Evolutionary conservation across 2,888 invertebrate species (phyloP).

Genomic region (Hipparchia semele): DNA sequence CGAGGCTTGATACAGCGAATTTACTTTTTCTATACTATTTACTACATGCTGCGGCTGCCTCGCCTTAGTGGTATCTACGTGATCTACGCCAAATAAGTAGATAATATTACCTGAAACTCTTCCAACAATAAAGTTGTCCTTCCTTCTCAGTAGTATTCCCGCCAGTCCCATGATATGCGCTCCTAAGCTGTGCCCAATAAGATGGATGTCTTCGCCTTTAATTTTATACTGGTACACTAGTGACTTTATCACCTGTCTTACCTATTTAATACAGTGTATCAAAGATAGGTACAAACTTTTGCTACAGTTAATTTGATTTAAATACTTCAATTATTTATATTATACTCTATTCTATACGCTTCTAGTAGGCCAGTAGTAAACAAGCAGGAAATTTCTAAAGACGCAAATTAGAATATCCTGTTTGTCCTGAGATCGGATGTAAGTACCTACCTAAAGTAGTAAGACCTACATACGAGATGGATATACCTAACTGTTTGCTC

Average conservation of each 20-base stretch:
- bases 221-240: conserved; percentile 20
- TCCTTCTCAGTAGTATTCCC: conserved; percentile 48
- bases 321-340: no score
- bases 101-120: conserved; percentile 28
- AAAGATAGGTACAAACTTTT: no score
- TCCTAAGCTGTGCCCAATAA: conserved; percentile 65
- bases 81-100: no score
- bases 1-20: no score
- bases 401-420: not conserved
- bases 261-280: conserved; percentile 5
- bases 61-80: no score
- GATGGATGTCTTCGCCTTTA: conserved; percentile 40
- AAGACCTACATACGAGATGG: not conserved
- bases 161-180: conserved; percentile 72
- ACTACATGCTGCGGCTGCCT: no score
- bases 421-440: not conserved
- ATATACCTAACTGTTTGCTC: not conserved
- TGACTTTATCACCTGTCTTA: conserved; percentile 22
- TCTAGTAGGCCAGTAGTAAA: no score
- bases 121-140: conserved; percentile 13
- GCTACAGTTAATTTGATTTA: no score
- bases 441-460: not conserved
- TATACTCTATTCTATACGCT: no score
- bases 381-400: not conserved
- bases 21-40: no score